Percentiles rank a stretch among this genome's conserved stretches.
Conservation (phyloP, 1,140 invertebrate species). For the Drosophila busckii region DNA sequence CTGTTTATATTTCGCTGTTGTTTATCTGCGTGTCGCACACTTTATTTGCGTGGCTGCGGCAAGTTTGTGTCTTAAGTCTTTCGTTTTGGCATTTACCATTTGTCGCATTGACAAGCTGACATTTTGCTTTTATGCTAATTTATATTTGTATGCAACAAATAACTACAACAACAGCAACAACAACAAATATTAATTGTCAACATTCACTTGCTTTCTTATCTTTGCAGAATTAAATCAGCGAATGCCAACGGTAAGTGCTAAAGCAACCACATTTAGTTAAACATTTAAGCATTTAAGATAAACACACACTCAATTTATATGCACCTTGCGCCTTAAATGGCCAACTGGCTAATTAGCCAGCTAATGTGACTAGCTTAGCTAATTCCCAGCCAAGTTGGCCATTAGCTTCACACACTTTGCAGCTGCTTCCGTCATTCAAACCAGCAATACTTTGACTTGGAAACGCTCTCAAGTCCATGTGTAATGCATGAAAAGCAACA, state of each 20-base stretch:
- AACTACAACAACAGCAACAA: no score
- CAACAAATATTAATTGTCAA: conserved; percentile 68
- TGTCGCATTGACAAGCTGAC: conserved; percentile 50
- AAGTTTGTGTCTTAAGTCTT: conserved; percentile 73
- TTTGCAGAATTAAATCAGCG: conserved; percentile 78
- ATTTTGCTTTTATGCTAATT: conserved; percentile 49
- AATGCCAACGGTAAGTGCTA: conserved; percentile 77
- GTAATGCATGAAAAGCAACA: no score
- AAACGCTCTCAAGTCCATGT: no score
- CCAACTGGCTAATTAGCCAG: no score
- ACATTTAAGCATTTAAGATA: conserved; percentile 18
- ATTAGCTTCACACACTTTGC: no score
- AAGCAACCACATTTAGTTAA: conserved; percentile 9
- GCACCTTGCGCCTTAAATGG: no score
- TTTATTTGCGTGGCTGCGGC: conserved; percentile 33
- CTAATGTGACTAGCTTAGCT: no score
- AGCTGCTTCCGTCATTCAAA: no score
- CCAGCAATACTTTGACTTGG: no score
- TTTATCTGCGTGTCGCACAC: conserved; percentile 49
- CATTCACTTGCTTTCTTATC: conserved; percentile 38
- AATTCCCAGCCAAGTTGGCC: no score
- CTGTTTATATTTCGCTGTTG: conserved; percentile 23
- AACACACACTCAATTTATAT: no score
- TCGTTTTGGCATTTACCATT: conserved; percentile 63
- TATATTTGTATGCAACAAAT: conserved; percentile 35